Percentiles rank a stretch among this genome's conserved stretches.
phyloP scores from a whole-genome alignment of 2,888 invertebrate genomes.

The Alviniconcha strummeri region DNA sequence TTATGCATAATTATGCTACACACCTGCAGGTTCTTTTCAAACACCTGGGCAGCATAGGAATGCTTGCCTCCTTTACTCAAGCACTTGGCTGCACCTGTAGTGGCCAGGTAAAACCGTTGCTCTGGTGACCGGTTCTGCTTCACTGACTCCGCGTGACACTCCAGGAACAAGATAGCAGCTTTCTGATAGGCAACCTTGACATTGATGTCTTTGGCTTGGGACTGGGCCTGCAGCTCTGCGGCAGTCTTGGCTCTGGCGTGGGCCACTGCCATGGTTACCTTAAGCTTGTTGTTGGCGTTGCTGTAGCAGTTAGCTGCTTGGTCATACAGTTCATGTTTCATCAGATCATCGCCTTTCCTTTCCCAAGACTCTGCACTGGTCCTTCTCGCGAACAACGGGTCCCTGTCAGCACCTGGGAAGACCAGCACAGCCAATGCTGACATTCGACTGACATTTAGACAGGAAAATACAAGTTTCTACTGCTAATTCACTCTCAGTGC shows the following conservation, averaged over 20 bases:
- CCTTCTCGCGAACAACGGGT: slow-evolving; percentile 53
- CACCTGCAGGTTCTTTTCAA: slow-evolving; percentile 57
- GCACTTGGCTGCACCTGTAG: slow-evolving; percentile 49
- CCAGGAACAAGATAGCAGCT: slow-evolving; percentile 55
- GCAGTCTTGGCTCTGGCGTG: slow-evolving; percentile 53
- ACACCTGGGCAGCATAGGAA: slow-evolving; percentile 51
- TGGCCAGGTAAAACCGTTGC: slow-evolving; percentile 20
- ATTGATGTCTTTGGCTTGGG: slow-evolving; percentile 33
- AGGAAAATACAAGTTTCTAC: no score
- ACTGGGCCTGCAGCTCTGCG: slow-evolving; percentile 51
- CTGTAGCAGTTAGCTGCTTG: slow-evolving; percentile 65
- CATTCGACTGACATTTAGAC: no score
- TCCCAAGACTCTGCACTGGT: slow-evolving; percentile 59
- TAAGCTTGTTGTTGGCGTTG: slow-evolving; percentile 47
- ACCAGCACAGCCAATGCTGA: no score
- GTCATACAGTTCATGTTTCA: slow-evolving; percentile 56
- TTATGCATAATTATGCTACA: background rate
- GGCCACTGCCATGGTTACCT: slow-evolving; percentile 56
- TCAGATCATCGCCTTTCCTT: slow-evolving; percentile 58
- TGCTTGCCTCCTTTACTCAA: slow-evolving; percentile 55
- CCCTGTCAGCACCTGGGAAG: no score
- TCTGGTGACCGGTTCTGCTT: background rate
- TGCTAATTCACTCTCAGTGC: no score
- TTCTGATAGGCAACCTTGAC: slow-evolving; percentile 52
- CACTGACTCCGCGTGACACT: slow-evolving; percentile 43